These are phyloP conservation scores for Nyctibius bracteatus DNA, from an alignment of 2,113 vertebrate genomes.

Conservation along the genomic window DNA sequence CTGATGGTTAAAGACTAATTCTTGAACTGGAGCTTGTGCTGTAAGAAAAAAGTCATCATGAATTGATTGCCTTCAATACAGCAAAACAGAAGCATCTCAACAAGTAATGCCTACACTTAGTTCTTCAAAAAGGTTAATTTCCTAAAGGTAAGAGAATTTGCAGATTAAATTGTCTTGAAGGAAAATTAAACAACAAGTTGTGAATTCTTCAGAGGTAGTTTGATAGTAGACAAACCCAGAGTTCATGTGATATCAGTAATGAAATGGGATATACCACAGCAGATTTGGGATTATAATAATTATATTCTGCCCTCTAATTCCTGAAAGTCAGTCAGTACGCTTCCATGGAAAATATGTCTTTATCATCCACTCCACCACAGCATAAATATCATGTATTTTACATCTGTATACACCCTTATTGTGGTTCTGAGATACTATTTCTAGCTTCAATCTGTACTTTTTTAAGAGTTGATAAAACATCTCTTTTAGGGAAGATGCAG, in stretches of 20 bases:
- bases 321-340: background rate
- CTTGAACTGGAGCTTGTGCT: background rate
- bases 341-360: background rate
- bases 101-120: background rate
- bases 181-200: background rate
- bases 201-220: background rate
- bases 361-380: background rate
- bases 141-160: background rate
- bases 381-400: background rate
- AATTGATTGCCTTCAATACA: background rate
- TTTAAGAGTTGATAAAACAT: background rate
- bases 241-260: background rate
- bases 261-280: background rate
- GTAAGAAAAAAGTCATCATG: background rate
- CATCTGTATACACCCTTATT: background rate
- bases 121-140: background rate
- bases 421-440: background rate
- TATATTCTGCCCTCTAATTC: background rate
- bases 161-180: background rate
- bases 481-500: background rate
- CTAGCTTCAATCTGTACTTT: background rate
- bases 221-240: background rate
- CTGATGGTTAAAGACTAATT: background rate
- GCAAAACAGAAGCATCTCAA: background rate
- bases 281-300: background rate